A percentile compares a stretch with the other conserved stretches of the same genome.
Conservation (phyloP, 2,797 vertebrate genomes). For the Melanogrammus aeglefinus region DNA sequence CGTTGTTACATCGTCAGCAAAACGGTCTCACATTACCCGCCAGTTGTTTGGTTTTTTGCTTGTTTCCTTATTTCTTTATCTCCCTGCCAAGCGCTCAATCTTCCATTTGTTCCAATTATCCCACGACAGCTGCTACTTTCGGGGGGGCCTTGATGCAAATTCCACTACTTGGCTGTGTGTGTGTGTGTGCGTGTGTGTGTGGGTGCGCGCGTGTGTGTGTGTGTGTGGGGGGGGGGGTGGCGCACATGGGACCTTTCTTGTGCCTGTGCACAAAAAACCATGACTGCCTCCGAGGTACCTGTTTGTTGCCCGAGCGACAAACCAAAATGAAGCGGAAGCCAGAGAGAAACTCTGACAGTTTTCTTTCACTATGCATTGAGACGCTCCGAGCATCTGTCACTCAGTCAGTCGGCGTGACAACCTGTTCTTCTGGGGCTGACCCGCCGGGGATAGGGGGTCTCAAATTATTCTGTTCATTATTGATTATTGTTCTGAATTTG, state of each 20-base stretch:
- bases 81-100: conserved; percentile 52
- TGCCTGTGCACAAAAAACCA: conserved; percentile 56
- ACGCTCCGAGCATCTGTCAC: conserved; percentile 60
- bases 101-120: conserved; percentile 70
- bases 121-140: conserved; percentile 63
- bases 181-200: neutral
- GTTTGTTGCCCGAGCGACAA: conserved; percentile 50
- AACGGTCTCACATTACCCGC: conserved; percentile 51
- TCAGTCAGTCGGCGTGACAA: conserved; percentile 59
- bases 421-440: conserved; percentile 51
- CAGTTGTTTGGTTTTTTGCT: conserved; percentile 52
- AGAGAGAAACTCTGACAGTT: conserved; percentile 60
- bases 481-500: neutral
- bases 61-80: conserved; percentile 55
- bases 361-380: conserved; percentile 59
- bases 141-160: conserved; percentile 49
- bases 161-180: conserved; percentile 15
- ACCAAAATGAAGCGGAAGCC: conserved; percentile 56
- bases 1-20: conserved; percentile 59
- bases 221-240: conserved; percentile 7
- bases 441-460: conserved; percentile 50
- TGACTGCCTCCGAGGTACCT: conserved; percentile 62
- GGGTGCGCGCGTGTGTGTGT: no score
- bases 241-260: conserved; percentile 46
- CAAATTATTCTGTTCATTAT: conserved; percentile 2